Evolutionary conservation across 2,797 vertebrate genomes (phyloP), one percentile per base, ranked within the genome.

Genomic region (Schizothorax lantsangensis): DNA sequence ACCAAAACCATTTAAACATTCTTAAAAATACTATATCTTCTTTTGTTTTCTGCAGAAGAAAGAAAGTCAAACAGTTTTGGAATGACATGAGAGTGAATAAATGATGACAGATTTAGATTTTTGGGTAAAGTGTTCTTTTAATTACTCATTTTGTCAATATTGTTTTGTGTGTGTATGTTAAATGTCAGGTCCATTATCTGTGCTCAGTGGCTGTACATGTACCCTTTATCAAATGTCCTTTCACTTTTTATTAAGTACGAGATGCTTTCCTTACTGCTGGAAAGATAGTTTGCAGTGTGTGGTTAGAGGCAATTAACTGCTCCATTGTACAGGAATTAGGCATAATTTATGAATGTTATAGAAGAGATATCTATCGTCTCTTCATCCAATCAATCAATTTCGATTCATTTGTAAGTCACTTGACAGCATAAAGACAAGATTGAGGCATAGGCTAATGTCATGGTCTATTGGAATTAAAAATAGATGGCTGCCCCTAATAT

Each of bases 131-230:
- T 45, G 5, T 79, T 4, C 15, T n/a, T 68, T 81, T 66, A 81
- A 68, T 68, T 69, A 79, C 38, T 45, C 12, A 66, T 26, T 43
- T 64, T 69, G 33, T 84, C 33, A 71, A 69, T 38, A 43, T 7
- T 23, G 21, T 81, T 45, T 88, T 85, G 40, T 36, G 26, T 69
- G 47, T 73, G 82, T 21, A 78, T 43, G 52, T 17, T 38, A 72
- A 62, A 87, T 86, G 75, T 59, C 83, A 86, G 38, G 68, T 77
- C 77, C 81, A 83, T 78, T 79, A 59, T 84, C 62, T 49, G 69
- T 78, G 15, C 69, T 80, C 71, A 45, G 69, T 54, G 84, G 62
- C 75, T 86, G 71, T 85, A 79, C 43, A 74, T 59, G 72, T 79
- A 47, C 26, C 52, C n/a, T 54, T 62, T 68, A 71, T 84, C 26